Evolutionary conservation across 2,797 vertebrate species (phyloP), one percentile per base, ranked within the genome.

Genomic region (Sebastes glaucus): DNA sequence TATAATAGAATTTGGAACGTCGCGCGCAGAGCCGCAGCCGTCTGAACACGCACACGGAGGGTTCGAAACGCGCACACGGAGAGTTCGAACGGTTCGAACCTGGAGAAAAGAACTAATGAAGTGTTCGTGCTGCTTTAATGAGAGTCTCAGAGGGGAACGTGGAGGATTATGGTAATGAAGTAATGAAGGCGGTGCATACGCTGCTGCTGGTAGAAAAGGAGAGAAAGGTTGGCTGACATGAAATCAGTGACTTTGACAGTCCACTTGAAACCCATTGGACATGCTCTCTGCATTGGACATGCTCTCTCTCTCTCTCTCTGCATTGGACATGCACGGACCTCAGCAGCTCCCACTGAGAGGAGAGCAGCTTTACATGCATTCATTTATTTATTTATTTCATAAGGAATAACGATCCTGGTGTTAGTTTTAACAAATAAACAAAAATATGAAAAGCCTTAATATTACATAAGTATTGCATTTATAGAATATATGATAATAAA

Each of bases 81-180:
- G 75, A 89, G 35, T 38, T 38, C 35, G 35, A 38, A 38, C 35
- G 88, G 82, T 88, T 82, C 78, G 81, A 80, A 92, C 92, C 91
- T 92, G 92, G 93, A 95, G 94, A 91, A 89, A 87, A 74, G 82
- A 88, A 95, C 96, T 97, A 96, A 97, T 97, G 94, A 97, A 96
- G 95, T 95, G 95, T 83, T 95, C 95, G 96, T 95, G 96, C 97
- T 97, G 97, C 96, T 96, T 98, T 98, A 98, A 99, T 99, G 95
- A 97, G 96, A 96, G 97, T 97, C 97, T 98, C 96, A 16, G 93
- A 97, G 91, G 97, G 96, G 96, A 97, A 96, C 95, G 96, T 95
- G 96, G 91, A 93, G 96, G 97, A 97, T 99, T 99, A 98, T 99
- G 98, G 79, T 97, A 98, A 99, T 98, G 96, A 38, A 38, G 35